phyloP scores from a whole-genome alignment of 2,113 vertebrate genomes.

The Serilophus lunatus region DNA sequence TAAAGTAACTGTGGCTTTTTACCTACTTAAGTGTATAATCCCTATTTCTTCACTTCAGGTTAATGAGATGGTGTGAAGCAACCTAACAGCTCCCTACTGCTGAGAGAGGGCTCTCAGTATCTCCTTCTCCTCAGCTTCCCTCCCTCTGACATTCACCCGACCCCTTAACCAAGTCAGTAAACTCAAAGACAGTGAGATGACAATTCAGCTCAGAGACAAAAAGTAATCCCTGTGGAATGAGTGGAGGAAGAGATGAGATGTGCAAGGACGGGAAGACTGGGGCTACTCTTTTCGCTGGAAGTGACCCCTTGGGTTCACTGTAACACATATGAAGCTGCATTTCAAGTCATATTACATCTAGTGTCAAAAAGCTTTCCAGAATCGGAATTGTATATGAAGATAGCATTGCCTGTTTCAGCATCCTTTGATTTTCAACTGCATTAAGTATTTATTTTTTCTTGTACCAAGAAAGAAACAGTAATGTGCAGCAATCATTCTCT shows the following conservation, averaged over 20 bases:
- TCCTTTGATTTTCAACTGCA: background rate
- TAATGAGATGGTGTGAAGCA: conserved; percentile 38
- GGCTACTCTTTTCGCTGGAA: background rate
- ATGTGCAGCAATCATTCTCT: background rate
- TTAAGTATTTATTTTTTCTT: background rate
- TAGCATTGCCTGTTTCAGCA: background rate
- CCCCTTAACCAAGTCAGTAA: background rate
- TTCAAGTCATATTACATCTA: background rate
- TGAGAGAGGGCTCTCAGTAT: background rate
- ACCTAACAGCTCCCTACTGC: background rate
- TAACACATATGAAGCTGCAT: background rate
- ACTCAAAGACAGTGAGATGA: background rate
- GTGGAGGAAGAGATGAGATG: background rate
- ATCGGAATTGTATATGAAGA: background rate
- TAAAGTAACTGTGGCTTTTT: background rate
- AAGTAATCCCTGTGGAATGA: conserved; percentile 15
- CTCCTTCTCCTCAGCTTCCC: background rate
- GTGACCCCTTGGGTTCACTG: background rate
- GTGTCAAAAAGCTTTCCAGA: background rate
- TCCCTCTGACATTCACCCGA: background rate
- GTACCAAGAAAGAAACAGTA: background rate
- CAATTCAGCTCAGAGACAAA: background rate
- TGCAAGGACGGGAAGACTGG: background rate
- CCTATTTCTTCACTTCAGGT: background rate
- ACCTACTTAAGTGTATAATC: background rate